Conservation (phyloP, 2,888 invertebrate genomes). For the Eumerus sabulonum region DNA sequence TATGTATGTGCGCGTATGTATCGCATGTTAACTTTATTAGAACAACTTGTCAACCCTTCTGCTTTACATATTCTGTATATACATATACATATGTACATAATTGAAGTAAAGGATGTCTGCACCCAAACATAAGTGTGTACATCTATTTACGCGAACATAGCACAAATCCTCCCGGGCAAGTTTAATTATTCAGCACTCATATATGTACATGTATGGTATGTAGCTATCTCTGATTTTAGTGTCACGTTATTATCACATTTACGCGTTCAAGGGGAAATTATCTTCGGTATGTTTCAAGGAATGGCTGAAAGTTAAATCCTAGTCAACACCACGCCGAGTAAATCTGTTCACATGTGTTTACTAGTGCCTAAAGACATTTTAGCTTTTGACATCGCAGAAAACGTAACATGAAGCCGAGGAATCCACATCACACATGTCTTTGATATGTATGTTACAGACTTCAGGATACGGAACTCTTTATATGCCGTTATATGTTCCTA, state of each 20-base stretch:
- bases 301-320: slow-evolving; percentile 45
- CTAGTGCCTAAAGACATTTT: slow-evolving; percentile 48
- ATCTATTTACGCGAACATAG: slow-evolving; percentile 12
- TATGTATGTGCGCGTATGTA: slow-evolving; percentile 35
- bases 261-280: slow-evolving; percentile 61
- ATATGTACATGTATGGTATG: too few relatives aligned
- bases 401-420: slow-evolving; percentile 51
- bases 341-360: slow-evolving; percentile 34
- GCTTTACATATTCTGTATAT: slow-evolving; percentile 26
- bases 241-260: slow-evolving; percentile 60
- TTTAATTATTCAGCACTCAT: slow-evolving; percentile 64
- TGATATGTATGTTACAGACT: slow-evolving; percentile 49
- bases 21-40: slow-evolving; percentile 67
- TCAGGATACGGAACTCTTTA: slow-evolving; percentile 53
- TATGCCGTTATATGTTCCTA: slow-evolving; percentile 45
- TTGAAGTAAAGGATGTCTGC: slow-evolving; percentile 53
- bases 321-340: slow-evolving; percentile 26
- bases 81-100: slow-evolving; percentile 30
- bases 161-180: slow-evolving; percentile 35
- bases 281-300: slow-evolving; percentile 59
- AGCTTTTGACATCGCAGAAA: slow-evolving; percentile 44
- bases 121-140: slow-evolving; percentile 46
- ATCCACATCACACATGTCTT: slow-evolving; percentile 54
- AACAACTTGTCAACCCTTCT: slow-evolving; percentile 69
- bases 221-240: slow-evolving; percentile 61